phyloP scores from a whole-genome alignment of 1,140 invertebrate species.

The Drosophila albomicans region DNA sequence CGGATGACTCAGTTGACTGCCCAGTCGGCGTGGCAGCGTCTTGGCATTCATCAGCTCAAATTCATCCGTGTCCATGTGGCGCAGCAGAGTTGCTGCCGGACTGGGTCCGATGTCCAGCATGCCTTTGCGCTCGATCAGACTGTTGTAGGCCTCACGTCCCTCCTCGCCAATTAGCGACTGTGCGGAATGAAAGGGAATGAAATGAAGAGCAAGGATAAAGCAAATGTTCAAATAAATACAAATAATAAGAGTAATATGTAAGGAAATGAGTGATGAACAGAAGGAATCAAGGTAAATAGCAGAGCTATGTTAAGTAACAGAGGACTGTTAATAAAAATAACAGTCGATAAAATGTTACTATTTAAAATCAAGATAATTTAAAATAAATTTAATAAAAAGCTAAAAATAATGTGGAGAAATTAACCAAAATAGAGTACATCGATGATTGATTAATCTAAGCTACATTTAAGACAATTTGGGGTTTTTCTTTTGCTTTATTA shows the following conservation, averaged over 20 bases:
- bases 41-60: slow-evolving; percentile 71
- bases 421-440: too few species aligned
- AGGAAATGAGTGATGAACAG: not conserved
- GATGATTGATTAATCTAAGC: too few species aligned
- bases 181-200: slow-evolving; percentile 7
- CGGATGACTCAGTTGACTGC: slow-evolving; percentile 37
- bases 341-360: too few species aligned
- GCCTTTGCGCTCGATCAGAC: slow-evolving; percentile 91
- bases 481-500: slow-evolving; percentile 63
- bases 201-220: slow-evolving; percentile 35
- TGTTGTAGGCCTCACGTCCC: slow-evolving; percentile 95
- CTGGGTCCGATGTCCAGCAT: slow-evolving; percentile 71
- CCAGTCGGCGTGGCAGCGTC: slow-evolving; percentile 61
- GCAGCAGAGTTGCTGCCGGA: slow-evolving; percentile 69
- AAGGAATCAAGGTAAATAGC: not conserved
- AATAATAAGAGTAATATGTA: slow-evolving; percentile 32
- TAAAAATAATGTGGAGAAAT: too few species aligned
- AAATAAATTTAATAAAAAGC: too few species aligned
- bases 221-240: slow-evolving; percentile 24
- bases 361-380: too few species aligned
- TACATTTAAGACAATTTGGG: not conserved
- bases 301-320: not conserved
- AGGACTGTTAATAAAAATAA: not conserved
- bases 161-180: slow-evolving; percentile 92
- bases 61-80: slow-evolving; percentile 78